phyloP scores from a whole-genome alignment of 2,888 invertebrate species.

The Caenorhabditis becei region DNA sequence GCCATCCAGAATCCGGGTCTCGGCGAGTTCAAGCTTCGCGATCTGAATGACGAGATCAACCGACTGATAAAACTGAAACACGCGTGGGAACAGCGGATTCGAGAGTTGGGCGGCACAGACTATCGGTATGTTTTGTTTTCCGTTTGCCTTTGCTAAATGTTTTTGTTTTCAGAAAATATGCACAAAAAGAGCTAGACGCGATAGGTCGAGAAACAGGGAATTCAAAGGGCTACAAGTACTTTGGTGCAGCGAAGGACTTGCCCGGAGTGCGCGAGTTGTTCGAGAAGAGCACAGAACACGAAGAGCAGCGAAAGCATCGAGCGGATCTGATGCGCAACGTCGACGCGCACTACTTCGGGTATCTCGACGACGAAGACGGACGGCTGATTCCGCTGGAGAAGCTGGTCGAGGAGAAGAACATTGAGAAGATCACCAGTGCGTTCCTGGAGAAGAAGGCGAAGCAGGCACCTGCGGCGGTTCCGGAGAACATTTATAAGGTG shows the following conservation, averaged over 20 bases:
- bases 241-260: constrained; percentile 86
- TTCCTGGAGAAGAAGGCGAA: constrained; percentile 70
- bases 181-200: constrained; percentile 87
- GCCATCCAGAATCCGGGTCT: constrained; percentile 95
- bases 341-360: constrained; percentile 98
- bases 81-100: constrained; percentile 95
- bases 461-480: constrained; percentile 60
- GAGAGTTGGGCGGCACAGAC: constrained; percentile 95
- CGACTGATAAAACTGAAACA: constrained; percentile 91
- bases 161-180: constrained; percentile 75
- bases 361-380: constrained; percentile 97
- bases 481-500: constrained; percentile 78
- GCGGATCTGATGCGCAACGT: constrained; percentile 98
- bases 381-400: constrained; percentile 92
- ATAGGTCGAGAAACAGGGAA: constrained; percentile 97
- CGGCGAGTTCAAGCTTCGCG: constrained; percentile 98
- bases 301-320: constrained; percentile 89
- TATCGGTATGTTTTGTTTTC: constrained; percentile 76
- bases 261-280: constrained; percentile 98
- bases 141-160: neutral
- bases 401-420: constrained; percentile 71
- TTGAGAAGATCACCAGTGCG: constrained; percentile 74
- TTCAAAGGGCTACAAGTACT: constrained; percentile 95
- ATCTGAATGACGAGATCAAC: constrained; percentile 99
- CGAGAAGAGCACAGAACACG: constrained; percentile 86